Base-by-base conservation (phyloP, 2,113 vertebrate species). In the Capreolus pygargus region DNA sequence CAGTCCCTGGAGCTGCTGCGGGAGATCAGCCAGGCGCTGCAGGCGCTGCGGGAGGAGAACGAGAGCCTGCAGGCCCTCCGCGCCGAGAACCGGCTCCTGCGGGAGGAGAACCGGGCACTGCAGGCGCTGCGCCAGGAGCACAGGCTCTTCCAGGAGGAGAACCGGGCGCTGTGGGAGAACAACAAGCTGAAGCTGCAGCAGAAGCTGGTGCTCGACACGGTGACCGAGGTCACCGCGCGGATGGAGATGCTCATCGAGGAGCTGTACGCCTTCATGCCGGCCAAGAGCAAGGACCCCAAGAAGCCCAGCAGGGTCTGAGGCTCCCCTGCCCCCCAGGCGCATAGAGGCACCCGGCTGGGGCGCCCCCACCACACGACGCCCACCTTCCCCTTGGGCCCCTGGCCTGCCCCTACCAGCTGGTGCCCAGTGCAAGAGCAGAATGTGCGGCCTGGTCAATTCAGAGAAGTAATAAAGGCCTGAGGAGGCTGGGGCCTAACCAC, bases 241-340 rank as follows among this genome's bases (percentile, higher is more conserved):
- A 98, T 99, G 98, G 97, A 98, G 83, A 93, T 97, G 78, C 50
- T 99, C 96, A 98, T 98, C 3, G 98, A 98, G 17, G 98, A 99
- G 76, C 98, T 99, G 6, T 86, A 86, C 21, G 91, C 95, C 36
- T 97, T 98, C 95, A 97, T 98, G 94, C 98, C 96, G 0, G 16
- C 96, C 64, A 0, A 57, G 55, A 88, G 11, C 16, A 97, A 93
- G 78, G 97, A 96, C 8, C 95, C 55, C 79, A 98, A 97, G 97
- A 98, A 98, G 84, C 93, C 96, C 19, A 87, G 83, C 76, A 95
- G 97, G 89, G 96, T 76, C 33, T 98, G 98, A 97, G 88, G 83
- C 70, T 93, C 81, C 52, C 52, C 52, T 0, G 28, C 1, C 16
- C 13, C 33, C 52, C 27, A 8, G 7, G 54, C 1, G 10, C 33